phyloP scores from a whole-genome alignment of 2,113 vertebrate species.

The Mohoua ochrocephala region DNA sequence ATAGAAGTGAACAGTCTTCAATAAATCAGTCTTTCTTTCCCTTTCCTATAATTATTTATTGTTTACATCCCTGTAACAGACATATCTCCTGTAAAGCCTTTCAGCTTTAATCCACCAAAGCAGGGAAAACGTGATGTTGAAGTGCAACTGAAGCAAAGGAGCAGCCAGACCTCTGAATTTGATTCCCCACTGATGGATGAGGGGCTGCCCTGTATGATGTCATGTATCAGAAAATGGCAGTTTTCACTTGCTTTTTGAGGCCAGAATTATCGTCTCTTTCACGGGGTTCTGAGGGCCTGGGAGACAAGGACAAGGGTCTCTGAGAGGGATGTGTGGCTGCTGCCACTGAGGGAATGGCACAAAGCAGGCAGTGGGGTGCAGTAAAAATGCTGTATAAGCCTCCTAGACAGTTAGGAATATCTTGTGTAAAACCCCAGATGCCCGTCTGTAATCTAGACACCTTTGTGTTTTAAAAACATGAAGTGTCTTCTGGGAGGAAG shows the following conservation, averaged over 20 bases:
- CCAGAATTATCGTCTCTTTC: neutral
- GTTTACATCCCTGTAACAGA: conserved; percentile 25
- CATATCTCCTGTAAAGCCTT: neutral
- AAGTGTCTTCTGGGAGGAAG: neutral
- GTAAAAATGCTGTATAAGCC: neutral
- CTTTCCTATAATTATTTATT: conserved; percentile 48
- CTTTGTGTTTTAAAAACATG: neutral
- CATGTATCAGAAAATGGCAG: neutral
- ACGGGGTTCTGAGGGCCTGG: neutral
- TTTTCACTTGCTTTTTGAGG: neutral
- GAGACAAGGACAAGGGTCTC: neutral
- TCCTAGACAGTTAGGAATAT: neutral
- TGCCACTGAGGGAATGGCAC: neutral
- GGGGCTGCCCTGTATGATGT: neutral
- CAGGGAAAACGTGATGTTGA: neutral
- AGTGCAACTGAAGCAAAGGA: neutral
- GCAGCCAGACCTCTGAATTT: neutral
- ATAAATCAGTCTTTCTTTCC: conserved; percentile 37
- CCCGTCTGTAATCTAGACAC: neutral
- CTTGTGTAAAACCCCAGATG: neutral
- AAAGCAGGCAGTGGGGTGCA: neutral
- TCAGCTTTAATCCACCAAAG: conserved; percentile 1
- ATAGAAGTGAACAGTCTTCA: neutral
- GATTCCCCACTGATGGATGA: neutral
- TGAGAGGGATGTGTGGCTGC: neutral